A percentile compares a stretch with the other conserved stretches of the same genome.
These are phyloP conservation scores for Furcifer pardalis DNA, from an alignment of 2,797 vertebrate species.

Conservation along the genomic window DNA sequence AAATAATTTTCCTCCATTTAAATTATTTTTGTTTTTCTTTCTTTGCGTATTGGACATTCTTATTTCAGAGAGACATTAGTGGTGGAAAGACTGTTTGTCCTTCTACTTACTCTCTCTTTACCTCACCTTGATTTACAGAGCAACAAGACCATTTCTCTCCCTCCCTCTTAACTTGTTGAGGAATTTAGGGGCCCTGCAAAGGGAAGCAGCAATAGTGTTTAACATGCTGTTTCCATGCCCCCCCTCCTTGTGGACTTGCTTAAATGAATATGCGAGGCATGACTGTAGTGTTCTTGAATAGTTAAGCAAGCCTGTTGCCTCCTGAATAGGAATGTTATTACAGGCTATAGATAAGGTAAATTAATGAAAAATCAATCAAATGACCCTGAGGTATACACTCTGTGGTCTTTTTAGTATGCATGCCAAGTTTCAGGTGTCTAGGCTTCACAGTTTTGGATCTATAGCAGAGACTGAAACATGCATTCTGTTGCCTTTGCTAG, in stretches of 20 bases:
- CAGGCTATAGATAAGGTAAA: background rate
- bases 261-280: background rate
- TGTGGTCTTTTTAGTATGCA: background rate
- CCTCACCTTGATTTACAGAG: too few species aligned
- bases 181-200: background rate
- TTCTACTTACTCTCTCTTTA: too few species aligned
- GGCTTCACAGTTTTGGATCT: background rate
- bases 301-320: background rate
- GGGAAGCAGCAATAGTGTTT: background rate
- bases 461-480: background rate
- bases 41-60: constrained; percentile 23
- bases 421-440: background rate
- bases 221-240: background rate
- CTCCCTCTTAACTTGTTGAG: too few species aligned
- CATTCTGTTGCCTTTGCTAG: background rate
- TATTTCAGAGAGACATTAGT: constrained; percentile 9
- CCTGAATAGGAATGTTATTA: background rate
- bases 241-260: background rate
- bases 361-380: background rate
- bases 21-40: constrained; percentile 29
- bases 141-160: background rate
- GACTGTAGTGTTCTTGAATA: background rate
- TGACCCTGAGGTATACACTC: too few species aligned
- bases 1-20: constrained; percentile 36
- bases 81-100: background rate